Conservation (phyloP, 64 coral and sea anemone species). For the Actinia tenebrosa region DNA sequence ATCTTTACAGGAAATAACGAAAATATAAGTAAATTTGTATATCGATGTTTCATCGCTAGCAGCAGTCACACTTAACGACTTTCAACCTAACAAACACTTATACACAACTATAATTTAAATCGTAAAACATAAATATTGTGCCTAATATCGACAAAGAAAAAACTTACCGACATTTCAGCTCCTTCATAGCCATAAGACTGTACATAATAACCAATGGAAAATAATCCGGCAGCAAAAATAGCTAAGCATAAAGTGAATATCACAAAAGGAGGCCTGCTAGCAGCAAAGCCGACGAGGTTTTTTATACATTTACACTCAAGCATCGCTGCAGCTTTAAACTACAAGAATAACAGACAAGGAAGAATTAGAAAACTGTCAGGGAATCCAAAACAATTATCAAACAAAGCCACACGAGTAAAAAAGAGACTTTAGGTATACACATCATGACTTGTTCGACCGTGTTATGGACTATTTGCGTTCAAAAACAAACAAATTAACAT, state of each 20-base stretch:
- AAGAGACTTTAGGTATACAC: not conserved
- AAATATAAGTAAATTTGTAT: no score
- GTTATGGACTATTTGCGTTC: not conserved
- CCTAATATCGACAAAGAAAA: not conserved
- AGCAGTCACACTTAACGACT: no score
- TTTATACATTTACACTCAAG: constrained; percentile 70
- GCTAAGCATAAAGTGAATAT: constrained; percentile 67
- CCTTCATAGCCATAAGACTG: constrained; percentile 29
- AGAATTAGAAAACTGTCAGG: not conserved
- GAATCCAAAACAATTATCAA: not conserved
- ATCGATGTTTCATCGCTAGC: no score
- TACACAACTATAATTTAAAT: no score
- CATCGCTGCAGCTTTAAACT: constrained; percentile 28
- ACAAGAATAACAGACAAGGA: not conserved
- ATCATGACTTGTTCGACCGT: not conserved
- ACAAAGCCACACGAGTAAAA: not conserved
- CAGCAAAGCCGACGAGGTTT: constrained; percentile 70
- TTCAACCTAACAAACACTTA: no score
- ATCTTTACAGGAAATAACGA: no score
- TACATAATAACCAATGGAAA: constrained; percentile 72
- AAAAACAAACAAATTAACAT: no score
- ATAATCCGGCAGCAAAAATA: constrained; percentile 78
- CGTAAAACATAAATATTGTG: not conserved
- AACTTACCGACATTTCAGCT: constrained; percentile 47
- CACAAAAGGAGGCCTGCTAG: constrained; percentile 57